phyloP scores from a whole-genome alignment of 2,888 invertebrate species.

The Uropetala carovei region DNA sequence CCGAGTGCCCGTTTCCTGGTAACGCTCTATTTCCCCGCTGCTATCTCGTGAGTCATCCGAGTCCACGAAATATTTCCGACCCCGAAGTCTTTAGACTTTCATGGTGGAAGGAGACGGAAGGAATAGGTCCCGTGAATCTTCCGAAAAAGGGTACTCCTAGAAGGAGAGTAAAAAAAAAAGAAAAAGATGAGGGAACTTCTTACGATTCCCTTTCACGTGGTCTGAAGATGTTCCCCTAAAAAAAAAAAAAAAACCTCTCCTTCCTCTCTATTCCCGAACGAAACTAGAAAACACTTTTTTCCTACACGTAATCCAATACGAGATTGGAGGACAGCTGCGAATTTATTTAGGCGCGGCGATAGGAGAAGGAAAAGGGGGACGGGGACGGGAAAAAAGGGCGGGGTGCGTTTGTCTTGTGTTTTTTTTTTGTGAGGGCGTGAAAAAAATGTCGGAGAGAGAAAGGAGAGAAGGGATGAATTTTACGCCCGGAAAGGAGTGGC shows the following conservation, averaged over 20 bases:
- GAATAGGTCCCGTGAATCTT: too few species aligned
- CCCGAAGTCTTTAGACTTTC: background rate
- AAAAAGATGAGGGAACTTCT: background rate
- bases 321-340: conserved; percentile 1
- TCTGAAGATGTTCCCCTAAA: background rate
- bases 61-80: background rate
- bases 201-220: background rate
- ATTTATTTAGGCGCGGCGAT: background rate
- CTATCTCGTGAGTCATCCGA: background rate
- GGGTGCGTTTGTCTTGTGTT: background rate
- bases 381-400: background rate
- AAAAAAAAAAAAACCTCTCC: too few species aligned
- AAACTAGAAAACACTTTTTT: background rate
- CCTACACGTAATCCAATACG: background rate
- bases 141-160: too few species aligned
- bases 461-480: background rate
- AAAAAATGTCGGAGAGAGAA: background rate
- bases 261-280: too few species aligned
- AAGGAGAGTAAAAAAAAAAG: too few species aligned
- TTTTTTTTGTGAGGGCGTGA: background rate
- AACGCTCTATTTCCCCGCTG: background rate
- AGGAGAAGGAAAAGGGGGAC: background rate
- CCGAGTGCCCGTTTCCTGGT: background rate
- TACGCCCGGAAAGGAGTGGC: background rate
- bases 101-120: too few species aligned